phyloP scores from a whole-genome alignment of 2,113 vertebrate species.

The Semnopithecus entellus region DNA sequence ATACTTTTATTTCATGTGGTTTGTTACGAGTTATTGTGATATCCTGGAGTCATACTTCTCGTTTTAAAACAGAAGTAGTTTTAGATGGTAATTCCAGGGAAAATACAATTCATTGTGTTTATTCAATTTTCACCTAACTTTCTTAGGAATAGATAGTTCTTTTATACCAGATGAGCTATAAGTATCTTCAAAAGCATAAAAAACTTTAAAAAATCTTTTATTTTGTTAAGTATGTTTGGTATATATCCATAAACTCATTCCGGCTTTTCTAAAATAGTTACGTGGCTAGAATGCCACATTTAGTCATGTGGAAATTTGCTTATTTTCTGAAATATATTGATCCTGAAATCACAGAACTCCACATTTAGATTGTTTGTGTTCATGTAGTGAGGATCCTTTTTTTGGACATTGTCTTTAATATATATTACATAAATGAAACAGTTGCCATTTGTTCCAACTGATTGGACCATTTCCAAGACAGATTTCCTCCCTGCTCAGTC shows the following conservation, averaged over 20 bases:
- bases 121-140: constrained; percentile 3
- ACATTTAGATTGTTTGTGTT: background rate
- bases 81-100: constrained; percentile 6
- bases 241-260: background rate
- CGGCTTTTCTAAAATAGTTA: background rate
- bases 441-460: constrained; percentile 33
- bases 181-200: background rate
- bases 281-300: background rate
- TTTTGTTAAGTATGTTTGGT: background rate
- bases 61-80: constrained; percentile 32
- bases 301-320: background rate
- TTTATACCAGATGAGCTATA: background rate
- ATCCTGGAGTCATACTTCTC: background rate
- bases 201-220: background rate
- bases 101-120: background rate
- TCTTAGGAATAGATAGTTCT: background rate
- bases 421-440: constrained; percentile 28
- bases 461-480: constrained; percentile 1
- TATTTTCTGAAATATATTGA: constrained; percentile 30
- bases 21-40: background rate
- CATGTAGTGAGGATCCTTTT: background rate
- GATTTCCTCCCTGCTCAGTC: background rate
- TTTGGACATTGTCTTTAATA: background rate
- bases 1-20: background rate
- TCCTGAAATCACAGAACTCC: background rate